Conservation (phyloP, 2,797 vertebrate species). For the Silurus aristotelis region DNA sequence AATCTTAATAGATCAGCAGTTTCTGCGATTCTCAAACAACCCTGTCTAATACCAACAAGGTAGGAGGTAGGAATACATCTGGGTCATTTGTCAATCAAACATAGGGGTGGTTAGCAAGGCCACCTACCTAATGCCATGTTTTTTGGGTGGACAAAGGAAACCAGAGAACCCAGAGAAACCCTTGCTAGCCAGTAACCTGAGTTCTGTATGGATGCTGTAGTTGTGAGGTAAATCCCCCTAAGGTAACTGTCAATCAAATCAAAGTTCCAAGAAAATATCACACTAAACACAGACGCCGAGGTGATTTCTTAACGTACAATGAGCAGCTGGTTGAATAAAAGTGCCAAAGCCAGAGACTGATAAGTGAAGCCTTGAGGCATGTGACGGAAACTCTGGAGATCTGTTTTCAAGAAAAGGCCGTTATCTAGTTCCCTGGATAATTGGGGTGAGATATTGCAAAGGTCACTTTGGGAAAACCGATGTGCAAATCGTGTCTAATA, state of each 20-base stretch:
- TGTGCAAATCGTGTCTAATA: slow-evolving; percentile 1
- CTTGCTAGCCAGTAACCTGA: no score
- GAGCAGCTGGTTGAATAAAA: slow-evolving; percentile 18
- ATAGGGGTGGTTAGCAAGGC: background rate
- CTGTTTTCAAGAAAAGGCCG: slow-evolving; percentile 36
- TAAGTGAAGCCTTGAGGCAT: background rate
- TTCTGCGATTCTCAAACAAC: background rate
- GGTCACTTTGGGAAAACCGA: slow-evolving; percentile 37
- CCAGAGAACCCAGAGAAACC: background rate
- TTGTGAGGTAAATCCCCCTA: background rate
- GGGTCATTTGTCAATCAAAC: background rate
- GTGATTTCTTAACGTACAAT: slow-evolving; percentile 11
- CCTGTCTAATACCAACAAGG: background rate
- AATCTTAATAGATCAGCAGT: no score
- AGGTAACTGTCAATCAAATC: background rate
- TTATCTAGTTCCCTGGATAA: slow-evolving; percentile 42
- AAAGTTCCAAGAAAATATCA: slow-evolving; percentile 6
- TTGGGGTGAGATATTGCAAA: slow-evolving; percentile 44
- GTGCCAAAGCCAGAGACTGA: slow-evolving; percentile 22
- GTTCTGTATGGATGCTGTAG: background rate
- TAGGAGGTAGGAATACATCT: background rate
- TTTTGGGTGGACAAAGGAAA: background rate
- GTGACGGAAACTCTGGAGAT: background rate
- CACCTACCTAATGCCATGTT: background rate
- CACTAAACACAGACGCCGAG: slow-evolving; percentile 2